These are phyloP conservation scores for Hippocampus zosterae DNA, from an alignment of 2,113 vertebrate genomes.

Conservation along the genomic window DNA sequence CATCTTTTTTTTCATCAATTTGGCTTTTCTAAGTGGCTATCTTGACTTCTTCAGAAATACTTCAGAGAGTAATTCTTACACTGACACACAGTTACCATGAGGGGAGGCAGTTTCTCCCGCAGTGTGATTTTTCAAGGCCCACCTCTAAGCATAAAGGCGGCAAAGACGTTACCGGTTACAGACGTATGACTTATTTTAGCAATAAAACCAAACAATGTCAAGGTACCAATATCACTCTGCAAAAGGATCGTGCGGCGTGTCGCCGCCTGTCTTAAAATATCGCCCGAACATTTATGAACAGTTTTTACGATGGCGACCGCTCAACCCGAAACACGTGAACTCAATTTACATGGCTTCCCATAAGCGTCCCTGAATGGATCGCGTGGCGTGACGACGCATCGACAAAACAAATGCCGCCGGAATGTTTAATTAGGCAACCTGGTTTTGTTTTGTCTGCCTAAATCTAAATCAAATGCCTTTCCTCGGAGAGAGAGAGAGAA, in stretches of 20 bases:
- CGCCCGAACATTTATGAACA: neutral
- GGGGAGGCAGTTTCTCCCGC: too few relatives aligned
- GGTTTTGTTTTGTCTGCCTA: neutral
- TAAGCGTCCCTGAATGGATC: neutral
- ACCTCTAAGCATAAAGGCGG: neutral
- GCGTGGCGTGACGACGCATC: neutral
- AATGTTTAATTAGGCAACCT: slow-evolving; percentile 1
- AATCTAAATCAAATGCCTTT: neutral
- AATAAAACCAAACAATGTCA: neutral
- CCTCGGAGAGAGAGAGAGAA: neutral
- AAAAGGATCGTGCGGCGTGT: too few relatives aligned
- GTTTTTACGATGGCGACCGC: neutral
- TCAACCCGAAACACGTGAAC: neutral
- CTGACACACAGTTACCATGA: too few relatives aligned
- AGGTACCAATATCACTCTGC: too few relatives aligned
- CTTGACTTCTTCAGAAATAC: too few relatives aligned
- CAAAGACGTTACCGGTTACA: neutral
- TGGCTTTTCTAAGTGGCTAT: too few relatives aligned
- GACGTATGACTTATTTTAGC: neutral
- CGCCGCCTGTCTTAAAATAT: neutral
- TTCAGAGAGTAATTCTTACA: too few relatives aligned
- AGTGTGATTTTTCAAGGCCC: neutral
- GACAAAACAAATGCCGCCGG: neutral
- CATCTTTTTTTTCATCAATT: neutral
- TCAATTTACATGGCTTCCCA: neutral